Conservation (phyloP, 30 jellyfish, hydroid and myxozoan genomes). For the Hydractinia echinata region DNA sequence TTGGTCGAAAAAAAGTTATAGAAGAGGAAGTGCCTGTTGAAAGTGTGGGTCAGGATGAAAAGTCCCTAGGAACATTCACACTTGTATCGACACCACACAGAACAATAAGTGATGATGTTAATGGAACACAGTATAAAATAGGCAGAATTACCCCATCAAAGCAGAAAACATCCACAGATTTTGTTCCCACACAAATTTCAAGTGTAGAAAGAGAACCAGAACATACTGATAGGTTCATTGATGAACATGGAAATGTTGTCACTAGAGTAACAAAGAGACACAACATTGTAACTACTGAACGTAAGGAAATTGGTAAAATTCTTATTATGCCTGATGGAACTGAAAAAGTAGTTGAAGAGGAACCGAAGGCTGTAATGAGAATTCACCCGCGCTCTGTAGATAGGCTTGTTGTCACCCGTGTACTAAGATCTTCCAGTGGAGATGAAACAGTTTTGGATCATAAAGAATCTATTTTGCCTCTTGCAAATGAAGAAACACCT, state of each 20-base stretch:
- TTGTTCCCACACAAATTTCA: conserved; percentile 1
- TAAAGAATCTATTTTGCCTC: conserved; percentile 23
- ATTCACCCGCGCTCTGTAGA: conserved; percentile 9
- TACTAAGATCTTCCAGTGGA: conserved; percentile 33
- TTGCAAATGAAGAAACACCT: not conserved
- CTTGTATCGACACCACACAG: not conserved
- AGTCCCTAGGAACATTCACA: not conserved
- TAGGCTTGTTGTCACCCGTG: conserved; percentile 38
- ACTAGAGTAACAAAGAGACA: conserved; percentile 37
- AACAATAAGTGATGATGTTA: not conserved
- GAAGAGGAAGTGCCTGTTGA: conserved; percentile 85
- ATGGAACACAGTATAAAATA: not conserved
- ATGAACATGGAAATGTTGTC: conserved; percentile 38
- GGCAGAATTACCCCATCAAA: conserved; percentile 13
- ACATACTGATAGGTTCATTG: conserved; percentile 18
- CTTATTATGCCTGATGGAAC: conserved; percentile 47
- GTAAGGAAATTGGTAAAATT: conserved; percentile 33
- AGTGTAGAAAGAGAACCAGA: conserved; percentile 12
- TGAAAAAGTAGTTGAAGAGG: conserved; percentile 20
- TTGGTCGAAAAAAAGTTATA: conserved; percentile 58
- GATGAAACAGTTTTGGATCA: conserved; percentile 30
- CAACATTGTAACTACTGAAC: conserved; percentile 33
- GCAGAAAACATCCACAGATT: not conserved
- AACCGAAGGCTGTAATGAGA: conserved; percentile 11
- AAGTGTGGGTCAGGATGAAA: conserved; percentile 35